Evolutionary conservation across 2,888 invertebrate species (phyloP), one percentile per base, ranked within the genome.

Genomic region (Temnothorax ravouxi): DNA sequence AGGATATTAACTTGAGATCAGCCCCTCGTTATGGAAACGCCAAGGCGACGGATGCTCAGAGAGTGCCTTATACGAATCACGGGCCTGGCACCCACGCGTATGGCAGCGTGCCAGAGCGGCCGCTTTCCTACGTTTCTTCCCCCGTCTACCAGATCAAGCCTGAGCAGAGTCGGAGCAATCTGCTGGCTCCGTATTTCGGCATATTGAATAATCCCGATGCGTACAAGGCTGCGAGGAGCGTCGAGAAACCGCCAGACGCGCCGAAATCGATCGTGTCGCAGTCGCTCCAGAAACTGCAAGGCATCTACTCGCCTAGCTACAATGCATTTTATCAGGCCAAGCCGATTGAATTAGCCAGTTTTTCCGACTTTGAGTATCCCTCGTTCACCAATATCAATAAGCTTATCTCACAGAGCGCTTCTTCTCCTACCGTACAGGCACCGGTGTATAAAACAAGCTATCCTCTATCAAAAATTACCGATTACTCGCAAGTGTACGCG

Each of bases 381-480:
- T 47, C 76, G 21, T 75, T 44, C 41, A 4, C 52, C 21, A 29
- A 41, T 8, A 44, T 75, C 21, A 29, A 8, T 13, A 74, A 81
- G 9, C 38, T 80, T 34, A 38, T 80, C 8, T 21, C 81, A 0
- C 81, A 81, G 29, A n/a, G n/a, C 11, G n/a, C 41, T n/a, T 50
- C 77, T 38, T 18, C 82, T 0, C 11, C 71, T 5, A 67, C 72
- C 3, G 0, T 50, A n/a, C 89, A 86, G 18, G 21, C 84, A 8
- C 90, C 92, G 18, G 52, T 85, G 15, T 90, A 91, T 71, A 90
- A 88, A 79, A 83, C 81, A 1, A 84, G 18, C 29, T 75, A 84
- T 9, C 71, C 77, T 54, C 38, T 80, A 1, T 2, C 83, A 8
- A 89, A 85, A 72, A 62, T 62, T 21, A 0, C 72, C 0, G 82